Conservation (phyloP, 2,797 vertebrate genomes). For the Pantherophis alleghaniensis region DNA sequence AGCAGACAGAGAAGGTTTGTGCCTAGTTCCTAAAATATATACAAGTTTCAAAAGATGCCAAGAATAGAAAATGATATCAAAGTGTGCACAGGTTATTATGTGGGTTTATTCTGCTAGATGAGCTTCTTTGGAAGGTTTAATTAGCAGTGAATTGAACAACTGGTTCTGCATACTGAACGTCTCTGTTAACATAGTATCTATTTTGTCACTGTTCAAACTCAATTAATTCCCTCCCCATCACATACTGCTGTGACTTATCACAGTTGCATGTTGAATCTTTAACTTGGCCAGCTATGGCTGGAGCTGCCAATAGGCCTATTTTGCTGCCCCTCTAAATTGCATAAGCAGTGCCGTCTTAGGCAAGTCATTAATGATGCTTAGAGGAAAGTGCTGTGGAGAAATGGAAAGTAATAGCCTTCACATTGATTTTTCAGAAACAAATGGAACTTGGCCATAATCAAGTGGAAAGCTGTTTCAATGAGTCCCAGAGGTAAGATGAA, state of each 20-base stretch:
- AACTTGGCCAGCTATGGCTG: conserved; percentile 36
- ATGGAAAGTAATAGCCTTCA: conserved; percentile 43
- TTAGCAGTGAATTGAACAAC: conserved; percentile 55
- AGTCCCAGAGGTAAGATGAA: conserved; percentile 8
- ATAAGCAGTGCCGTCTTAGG: conserved; percentile 34
- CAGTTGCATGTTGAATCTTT: conserved; percentile 36
- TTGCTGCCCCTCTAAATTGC: conserved; percentile 8
- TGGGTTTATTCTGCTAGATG: conserved; percentile 47
- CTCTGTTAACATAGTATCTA: conserved; percentile 52
- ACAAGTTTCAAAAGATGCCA: background rate
- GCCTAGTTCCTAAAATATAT: background rate
- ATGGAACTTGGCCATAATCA: conserved; percentile 29
- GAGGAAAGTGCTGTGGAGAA: conserved; percentile 13
- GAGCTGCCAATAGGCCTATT: conserved; percentile 11
- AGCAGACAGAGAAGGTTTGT: background rate
- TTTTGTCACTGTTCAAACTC: conserved; percentile 51
- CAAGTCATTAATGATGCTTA: conserved; percentile 48
- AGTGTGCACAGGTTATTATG: conserved; percentile 47
- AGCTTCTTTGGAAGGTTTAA: conserved; percentile 61
- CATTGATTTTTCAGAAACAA: conserved; percentile 40
- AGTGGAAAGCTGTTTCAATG: conserved; percentile 13
- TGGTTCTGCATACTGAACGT: conserved; percentile 48
- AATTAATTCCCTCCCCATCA: conserved; percentile 46
- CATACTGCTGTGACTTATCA: conserved; percentile 32
- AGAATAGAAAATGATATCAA: background rate